Conservation (phyloP, 2,888 invertebrate species). For the Eupithecia insigniata region DNA sequence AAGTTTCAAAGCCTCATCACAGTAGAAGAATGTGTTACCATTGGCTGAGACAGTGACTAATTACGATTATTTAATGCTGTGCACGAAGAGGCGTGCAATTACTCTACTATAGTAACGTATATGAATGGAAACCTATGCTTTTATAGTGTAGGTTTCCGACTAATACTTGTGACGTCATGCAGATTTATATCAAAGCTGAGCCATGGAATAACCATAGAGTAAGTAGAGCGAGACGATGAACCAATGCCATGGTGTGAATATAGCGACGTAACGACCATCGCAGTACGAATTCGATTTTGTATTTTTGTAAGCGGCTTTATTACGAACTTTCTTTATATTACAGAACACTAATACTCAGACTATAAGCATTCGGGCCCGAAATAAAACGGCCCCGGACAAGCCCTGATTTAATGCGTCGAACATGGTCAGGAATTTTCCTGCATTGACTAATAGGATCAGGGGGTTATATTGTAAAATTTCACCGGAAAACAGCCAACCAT, state of each 20-base stretch:
- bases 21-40: slow-evolving; percentile 31
- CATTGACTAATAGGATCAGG: too few species aligned
- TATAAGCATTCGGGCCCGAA: too few species aligned
- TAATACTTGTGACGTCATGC: background rate
- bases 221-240: background rate
- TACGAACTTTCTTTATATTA: too few species aligned
- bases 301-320: too few species aligned
- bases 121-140: slow-evolving; percentile 12
- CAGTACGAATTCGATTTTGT: too few species aligned
- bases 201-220: background rate
- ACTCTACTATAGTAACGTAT: slow-evolving; percentile 12
- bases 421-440: too few species aligned
- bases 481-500: too few species aligned
- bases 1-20: slow-evolving; percentile 18
- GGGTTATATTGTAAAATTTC: too few species aligned
- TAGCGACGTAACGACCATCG: background rate
- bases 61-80: slow-evolving; percentile 30
- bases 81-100: slow-evolving; percentile 22
- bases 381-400: too few species aligned
- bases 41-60: slow-evolving; percentile 32
- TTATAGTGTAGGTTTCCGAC: slow-evolving; percentile 3
- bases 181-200: background rate
- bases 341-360: too few species aligned
- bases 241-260: background rate
- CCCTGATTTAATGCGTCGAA: too few species aligned